These are phyloP conservation scores for Pluvialis apricaria DNA, from an alignment of 2,113 vertebrate genomes.

Conservation along the genomic window DNA sequence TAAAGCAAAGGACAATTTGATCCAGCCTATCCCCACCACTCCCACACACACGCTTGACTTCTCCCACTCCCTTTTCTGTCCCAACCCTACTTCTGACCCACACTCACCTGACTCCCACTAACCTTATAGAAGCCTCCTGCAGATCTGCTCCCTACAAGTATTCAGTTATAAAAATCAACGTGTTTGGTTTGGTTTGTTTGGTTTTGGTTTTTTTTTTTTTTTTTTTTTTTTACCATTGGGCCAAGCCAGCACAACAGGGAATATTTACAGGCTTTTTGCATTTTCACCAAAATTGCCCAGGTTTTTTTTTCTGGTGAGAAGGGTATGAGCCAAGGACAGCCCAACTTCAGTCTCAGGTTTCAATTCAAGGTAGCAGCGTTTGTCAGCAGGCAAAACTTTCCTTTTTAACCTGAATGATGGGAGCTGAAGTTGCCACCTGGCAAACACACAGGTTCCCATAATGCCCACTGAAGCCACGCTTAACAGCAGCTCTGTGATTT, in stretches of 20 bases:
- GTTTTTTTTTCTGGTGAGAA: background rate
- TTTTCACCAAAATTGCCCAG: background rate
- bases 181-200: background rate
- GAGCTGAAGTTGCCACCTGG: background rate
- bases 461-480: background rate
- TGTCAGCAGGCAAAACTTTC: background rate
- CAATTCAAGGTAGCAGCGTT: background rate
- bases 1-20: background rate
- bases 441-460: background rate
- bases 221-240: background rate
- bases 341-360: background rate
- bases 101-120: background rate
- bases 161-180: background rate
- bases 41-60: background rate
- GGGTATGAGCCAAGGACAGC: background rate
- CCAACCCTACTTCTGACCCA: background rate
- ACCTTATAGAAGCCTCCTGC: accelerated
- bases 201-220: too few species aligned
- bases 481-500: background rate
- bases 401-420: background rate
- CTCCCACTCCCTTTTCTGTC: background rate
- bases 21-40: too few species aligned
- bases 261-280: background rate
- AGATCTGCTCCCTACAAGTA: background rate
- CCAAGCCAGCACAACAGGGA: background rate